Evolutionary conservation across 2,113 vertebrate species (phyloP).

Genomic region (Dendropsophus ebraccatus): DNA sequence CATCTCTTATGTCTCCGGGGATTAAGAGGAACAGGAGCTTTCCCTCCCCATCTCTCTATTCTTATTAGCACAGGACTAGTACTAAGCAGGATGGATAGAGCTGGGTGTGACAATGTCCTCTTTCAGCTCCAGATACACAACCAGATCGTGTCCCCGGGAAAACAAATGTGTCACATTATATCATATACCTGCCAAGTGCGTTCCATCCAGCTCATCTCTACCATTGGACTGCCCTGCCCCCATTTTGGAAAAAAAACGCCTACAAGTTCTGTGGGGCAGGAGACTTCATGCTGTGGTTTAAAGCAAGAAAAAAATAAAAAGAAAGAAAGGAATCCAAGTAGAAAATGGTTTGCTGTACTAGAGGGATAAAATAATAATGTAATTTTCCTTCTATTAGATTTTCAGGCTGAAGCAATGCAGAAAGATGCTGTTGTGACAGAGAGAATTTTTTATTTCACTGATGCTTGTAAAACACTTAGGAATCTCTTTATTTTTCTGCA

Average conservation of each 20-base stretch:
- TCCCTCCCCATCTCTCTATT: slow-evolving; percentile 27
- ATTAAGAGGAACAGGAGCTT: slow-evolving; percentile 10
- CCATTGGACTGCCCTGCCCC: not conserved
- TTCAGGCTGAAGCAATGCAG: not conserved
- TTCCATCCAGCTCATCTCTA: not conserved
- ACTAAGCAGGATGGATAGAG: slow-evolving; percentile 49
- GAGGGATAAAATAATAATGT: slow-evolving; percentile 14
- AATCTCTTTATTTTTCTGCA: not conserved
- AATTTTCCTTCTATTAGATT: slow-evolving; percentile 29
- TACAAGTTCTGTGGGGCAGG: not conserved
- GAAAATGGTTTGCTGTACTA: slow-evolving; percentile 12
- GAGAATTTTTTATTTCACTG: not conserved
- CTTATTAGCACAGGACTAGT: slow-evolving; percentile 45
- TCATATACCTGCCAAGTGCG: slow-evolving; percentile 41
- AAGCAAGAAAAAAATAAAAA: slow-evolving; percentile 2
- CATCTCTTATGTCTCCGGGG: slow-evolving; percentile 43
- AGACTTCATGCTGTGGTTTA: not conserved
- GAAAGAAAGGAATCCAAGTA: not conserved
- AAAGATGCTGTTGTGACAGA: not conserved
- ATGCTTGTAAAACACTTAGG: not conserved
- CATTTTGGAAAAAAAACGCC: not conserved
- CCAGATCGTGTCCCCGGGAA: slow-evolving; percentile 22
- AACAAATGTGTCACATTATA: slow-evolving; percentile 50
- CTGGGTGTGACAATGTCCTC: slow-evolving; percentile 41
- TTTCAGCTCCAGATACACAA: slow-evolving; percentile 19